Conservation (phyloP, 2,888 invertebrate genomes). For the Exocentrus adspersus region DNA sequence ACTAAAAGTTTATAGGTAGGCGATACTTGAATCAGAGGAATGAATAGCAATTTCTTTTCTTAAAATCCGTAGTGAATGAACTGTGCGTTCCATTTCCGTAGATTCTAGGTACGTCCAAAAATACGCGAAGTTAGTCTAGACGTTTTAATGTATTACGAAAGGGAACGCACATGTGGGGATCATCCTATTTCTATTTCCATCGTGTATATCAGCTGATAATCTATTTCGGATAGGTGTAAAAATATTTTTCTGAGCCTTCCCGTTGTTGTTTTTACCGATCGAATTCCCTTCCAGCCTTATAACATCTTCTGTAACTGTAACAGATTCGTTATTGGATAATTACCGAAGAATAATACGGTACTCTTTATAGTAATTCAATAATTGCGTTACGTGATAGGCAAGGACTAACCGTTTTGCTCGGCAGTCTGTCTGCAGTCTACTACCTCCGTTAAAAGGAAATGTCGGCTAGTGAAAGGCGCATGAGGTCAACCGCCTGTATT, state of each 20-base stretch:
- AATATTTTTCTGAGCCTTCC: not conserved
- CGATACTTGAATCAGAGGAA: too few species aligned
- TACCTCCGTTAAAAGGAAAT: not conserved
- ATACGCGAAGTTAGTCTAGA: conserved; percentile 40
- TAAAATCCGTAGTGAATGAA: too few species aligned
- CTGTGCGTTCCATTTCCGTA: too few species aligned
- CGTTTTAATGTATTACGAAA: conserved; percentile 17
- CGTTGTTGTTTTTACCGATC: too few species aligned
- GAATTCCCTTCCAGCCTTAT: not conserved
- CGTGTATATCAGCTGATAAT: conserved; percentile 20
- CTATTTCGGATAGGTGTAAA: not conserved
- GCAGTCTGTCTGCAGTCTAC: not conserved
- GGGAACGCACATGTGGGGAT: not conserved
- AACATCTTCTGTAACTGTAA: not conserved
- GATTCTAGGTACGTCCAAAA: too few species aligned
- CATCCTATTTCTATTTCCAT: conserved; percentile 29
- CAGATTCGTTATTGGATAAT: not conserved
- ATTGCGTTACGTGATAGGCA: not conserved
- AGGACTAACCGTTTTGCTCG: not conserved
- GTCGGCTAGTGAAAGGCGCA: not conserved
- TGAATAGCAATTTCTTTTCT: too few species aligned
- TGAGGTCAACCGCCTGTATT: conserved; percentile 1
- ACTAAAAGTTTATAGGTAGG: too few species aligned
- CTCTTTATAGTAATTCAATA: not conserved
- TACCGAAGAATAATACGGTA: not conserved